These are phyloP conservation scores for Capromys pilorides DNA, from an alignment of 2,797 vertebrate genomes.

Conservation along the genomic window DNA sequence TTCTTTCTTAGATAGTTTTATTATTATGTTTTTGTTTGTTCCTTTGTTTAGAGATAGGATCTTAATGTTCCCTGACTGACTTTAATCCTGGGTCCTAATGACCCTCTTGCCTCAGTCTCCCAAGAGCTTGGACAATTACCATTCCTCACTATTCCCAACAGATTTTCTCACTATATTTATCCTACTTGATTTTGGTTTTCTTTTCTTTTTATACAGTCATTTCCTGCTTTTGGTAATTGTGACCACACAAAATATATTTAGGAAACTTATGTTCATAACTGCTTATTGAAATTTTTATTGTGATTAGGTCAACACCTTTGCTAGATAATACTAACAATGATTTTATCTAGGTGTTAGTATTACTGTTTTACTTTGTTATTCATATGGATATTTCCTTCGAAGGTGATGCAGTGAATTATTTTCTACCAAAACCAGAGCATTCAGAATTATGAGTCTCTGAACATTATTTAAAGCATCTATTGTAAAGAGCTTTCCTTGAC, in stretches of 20 bases:
- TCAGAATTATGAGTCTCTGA: background rate
- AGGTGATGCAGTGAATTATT: background rate
- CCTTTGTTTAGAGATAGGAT: background rate
- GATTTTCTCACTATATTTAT: background rate
- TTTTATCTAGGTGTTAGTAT: background rate
- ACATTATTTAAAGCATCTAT: background rate
- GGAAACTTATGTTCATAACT: background rate
- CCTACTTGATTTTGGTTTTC: background rate
- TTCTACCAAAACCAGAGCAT: background rate
- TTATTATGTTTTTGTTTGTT: background rate
- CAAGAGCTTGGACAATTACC: fast-evolving
- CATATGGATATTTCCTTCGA: background rate
- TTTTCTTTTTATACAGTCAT: background rate
- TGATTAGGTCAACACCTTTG: background rate
- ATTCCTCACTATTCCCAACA: background rate
- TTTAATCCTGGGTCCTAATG: background rate
- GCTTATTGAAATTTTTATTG: background rate
- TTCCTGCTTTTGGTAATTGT: background rate
- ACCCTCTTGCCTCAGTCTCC: background rate
- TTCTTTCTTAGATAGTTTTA: background rate
- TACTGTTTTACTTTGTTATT: background rate
- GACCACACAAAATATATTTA: background rate
- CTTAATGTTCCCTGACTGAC: background rate
- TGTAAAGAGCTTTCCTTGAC: background rate
- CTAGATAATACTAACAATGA: background rate